phyloP scores from a whole-genome alignment of 35 echinoderm and acorn worm species.

The Eucidaris tribuloides region DNA sequence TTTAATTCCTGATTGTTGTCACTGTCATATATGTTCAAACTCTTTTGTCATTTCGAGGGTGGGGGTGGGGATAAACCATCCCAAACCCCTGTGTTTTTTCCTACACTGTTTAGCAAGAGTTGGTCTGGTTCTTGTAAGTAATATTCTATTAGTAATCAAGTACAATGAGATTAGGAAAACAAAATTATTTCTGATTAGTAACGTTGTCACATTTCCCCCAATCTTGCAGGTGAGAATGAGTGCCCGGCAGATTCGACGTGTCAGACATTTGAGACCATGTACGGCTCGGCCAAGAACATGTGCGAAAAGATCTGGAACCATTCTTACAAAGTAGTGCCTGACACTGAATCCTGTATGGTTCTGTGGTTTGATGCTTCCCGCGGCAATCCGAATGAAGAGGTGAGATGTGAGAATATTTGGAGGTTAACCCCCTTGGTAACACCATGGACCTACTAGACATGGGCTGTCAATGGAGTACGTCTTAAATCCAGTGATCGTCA shows the following conservation, averaged over 20 bases:
- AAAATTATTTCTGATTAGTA: neutral
- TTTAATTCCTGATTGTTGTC: too few species aligned
- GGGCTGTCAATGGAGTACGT: too few species aligned
- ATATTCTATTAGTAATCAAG: too few species aligned
- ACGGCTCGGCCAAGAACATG: constrained; percentile 64
- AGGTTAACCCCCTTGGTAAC: too few species aligned
- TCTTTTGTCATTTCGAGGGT: too few species aligned
- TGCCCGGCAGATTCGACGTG: constrained; percentile 68
- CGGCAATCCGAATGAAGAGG: constrained; percentile 79
- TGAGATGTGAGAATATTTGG: constrained; percentile 65
- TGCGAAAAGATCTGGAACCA: constrained; percentile 81
- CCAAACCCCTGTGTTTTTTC: too few species aligned
- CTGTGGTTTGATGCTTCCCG: constrained; percentile 53
- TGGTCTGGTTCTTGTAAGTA: too few species aligned
- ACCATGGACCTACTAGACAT: too few species aligned
- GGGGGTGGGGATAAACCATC: too few species aligned
- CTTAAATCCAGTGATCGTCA: too few species aligned
- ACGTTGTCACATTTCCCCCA: neutral
- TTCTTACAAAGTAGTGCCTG: constrained; percentile 60
- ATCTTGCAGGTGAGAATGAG: constrained; percentile 48
- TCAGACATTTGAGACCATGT: constrained; percentile 56
- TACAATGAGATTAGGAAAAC: neutral
- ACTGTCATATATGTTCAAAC: too few species aligned
- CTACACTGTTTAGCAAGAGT: too few species aligned
- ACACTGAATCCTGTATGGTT: constrained; percentile 72